These are phyloP conservation scores for Tachuris rubrigastra DNA, from an alignment of 2,113 vertebrate species.

Conservation along the genomic window DNA sequence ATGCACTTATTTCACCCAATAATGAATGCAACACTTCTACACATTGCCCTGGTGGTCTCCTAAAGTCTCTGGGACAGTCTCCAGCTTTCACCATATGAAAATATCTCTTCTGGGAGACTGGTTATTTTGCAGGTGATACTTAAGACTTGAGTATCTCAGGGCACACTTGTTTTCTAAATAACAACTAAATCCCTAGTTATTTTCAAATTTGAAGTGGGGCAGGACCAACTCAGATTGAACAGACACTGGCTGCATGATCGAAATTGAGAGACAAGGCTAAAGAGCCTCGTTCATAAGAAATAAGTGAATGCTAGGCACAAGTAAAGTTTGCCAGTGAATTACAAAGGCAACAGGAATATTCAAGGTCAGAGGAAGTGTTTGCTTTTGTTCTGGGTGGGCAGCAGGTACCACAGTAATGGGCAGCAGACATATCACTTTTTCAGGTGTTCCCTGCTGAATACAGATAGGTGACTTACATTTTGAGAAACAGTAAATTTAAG, in stretches of 20 bases:
- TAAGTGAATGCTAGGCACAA: neutral
- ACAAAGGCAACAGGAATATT: neutral
- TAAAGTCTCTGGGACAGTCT: neutral
- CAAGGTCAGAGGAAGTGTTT: neutral
- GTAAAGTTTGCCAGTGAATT: neutral
- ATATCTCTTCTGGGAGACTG: neutral
- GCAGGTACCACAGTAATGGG: neutral
- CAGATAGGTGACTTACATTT: neutral
- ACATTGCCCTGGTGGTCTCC: neutral
- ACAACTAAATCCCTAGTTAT: neutral
- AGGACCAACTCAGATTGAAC: neutral
- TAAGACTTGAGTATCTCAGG: neutral
- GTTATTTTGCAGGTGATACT: neutral
- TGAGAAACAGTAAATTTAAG: slow-evolving; percentile 9
- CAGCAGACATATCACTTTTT: neutral
- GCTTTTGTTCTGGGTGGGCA: neutral
- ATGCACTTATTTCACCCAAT: neutral
- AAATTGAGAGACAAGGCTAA: neutral
- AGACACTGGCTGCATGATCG: neutral
- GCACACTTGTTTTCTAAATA: neutral
- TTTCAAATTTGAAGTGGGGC: neutral
- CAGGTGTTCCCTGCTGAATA: neutral
- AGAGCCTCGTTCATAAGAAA: neutral
- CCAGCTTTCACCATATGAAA: neutral
- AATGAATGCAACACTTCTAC: neutral